phyloP scores from a whole-genome alignment of 2,888 invertebrate species.

The Caenorhabditis doughertyi region DNA sequence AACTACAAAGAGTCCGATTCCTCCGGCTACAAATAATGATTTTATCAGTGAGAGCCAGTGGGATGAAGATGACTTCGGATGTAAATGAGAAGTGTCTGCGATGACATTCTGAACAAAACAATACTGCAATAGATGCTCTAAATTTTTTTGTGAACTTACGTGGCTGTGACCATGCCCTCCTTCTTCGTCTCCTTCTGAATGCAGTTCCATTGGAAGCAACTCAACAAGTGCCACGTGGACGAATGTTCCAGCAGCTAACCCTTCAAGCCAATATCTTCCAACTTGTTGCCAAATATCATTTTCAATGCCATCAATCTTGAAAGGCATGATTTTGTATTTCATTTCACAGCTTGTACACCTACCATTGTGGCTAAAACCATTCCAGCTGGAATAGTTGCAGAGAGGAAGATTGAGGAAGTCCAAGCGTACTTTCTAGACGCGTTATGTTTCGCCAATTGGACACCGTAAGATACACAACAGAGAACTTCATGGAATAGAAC shows the following conservation, averaged over 20 bases:
- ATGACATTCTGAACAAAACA: conserved; percentile 62
- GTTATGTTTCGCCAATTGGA: conserved; percentile 78
- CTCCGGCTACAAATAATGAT: conserved; percentile 64
- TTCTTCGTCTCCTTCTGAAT: conserved; percentile 53
- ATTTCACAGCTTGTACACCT: conserved; percentile 5
- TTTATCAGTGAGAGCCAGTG: conserved; percentile 63
- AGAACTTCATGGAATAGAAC: conserved; percentile 79
- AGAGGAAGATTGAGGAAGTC: conserved; percentile 71
- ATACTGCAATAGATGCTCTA: no score
- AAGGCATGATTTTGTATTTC: background rate
- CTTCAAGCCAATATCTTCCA: conserved; percentile 77
- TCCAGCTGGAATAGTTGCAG: conserved; percentile 78
- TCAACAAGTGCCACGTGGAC: conserved; percentile 81
- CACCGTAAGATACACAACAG: conserved; percentile 79
- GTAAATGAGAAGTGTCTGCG: conserved; percentile 49
- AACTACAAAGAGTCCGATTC: conserved; percentile 61
- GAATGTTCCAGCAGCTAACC: conserved; percentile 80
- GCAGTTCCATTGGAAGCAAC: conserved; percentile 76
- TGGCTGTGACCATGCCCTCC: conserved; percentile 59
- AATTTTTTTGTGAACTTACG: conserved; percentile 33
- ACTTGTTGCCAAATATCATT: conserved; percentile 67
- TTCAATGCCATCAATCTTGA: conserved; percentile 74
- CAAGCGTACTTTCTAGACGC: conserved; percentile 70
- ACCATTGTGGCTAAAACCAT: conserved; percentile 76
- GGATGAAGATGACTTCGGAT: conserved; percentile 17